Evolutionary conservation across 1,140 invertebrate genomes (phyloP).

Genomic region (Drosophila melanica): DNA sequence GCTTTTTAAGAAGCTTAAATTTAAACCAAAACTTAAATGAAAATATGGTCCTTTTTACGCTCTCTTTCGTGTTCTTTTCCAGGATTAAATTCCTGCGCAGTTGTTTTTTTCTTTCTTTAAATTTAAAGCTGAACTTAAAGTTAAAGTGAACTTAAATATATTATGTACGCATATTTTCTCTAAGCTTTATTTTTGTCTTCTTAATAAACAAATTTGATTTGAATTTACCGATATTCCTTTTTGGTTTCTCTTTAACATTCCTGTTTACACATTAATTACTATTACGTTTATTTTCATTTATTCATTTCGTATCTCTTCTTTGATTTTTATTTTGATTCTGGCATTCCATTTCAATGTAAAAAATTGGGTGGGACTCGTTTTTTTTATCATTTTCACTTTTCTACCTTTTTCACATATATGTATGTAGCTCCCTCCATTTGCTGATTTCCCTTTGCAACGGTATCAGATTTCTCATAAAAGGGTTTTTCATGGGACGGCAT

Average conservation of each 20-base stretch:
- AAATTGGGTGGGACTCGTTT: neutral
- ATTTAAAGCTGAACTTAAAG: neutral
- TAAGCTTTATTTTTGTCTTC: no score
- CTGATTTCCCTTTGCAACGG: neutral
- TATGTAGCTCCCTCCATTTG: neutral
- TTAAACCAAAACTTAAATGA: neutral
- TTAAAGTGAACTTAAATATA: no score
- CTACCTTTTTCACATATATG: neutral
- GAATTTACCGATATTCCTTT: neutral
- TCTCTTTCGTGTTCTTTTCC: no score
- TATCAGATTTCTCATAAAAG: slow-evolving; percentile 6
- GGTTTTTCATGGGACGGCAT: slow-evolving; percentile 15
- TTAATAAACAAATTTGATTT: neutral
- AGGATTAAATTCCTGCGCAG: no score
- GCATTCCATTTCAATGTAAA: neutral
- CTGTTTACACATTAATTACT: neutral
- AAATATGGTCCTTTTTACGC: neutral
- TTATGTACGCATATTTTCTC: no score
- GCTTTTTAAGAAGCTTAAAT: neutral
- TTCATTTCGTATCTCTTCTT: neutral
- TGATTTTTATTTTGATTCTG: neutral
- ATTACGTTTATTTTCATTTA: no score
- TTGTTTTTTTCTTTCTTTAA: neutral
- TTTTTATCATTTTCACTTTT: neutral
- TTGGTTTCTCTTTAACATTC: neutral